Evolutionary conservation across 2,797 vertebrate genomes (phyloP).

Genomic region (Sorex maritimensis): DNA sequence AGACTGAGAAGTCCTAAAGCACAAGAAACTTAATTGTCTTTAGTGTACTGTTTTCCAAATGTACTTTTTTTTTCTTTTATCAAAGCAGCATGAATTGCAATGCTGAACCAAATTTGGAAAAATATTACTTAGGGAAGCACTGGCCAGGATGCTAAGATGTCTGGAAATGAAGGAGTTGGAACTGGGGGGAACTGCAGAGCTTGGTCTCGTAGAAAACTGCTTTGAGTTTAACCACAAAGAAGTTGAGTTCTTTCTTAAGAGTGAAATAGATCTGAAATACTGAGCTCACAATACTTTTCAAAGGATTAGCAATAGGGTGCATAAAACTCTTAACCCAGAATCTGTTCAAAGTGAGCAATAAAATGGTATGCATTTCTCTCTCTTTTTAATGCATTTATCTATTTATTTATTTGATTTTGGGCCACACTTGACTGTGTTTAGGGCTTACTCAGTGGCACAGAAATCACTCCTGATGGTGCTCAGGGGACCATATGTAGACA

Average conservation of each 20-base stretch:
- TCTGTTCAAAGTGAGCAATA: neutral
- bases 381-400: too few species aligned
- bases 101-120: conserved; percentile 8
- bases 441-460: too few species aligned
- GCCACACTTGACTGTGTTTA: too few species aligned
- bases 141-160: neutral
- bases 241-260: neutral
- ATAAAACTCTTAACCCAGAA: neutral
- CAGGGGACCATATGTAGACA: too few species aligned
- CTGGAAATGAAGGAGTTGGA: neutral
- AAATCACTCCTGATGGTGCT: too few species aligned
- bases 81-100: neutral
- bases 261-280: neutral
- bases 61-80: neutral
- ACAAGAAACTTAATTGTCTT: neutral
- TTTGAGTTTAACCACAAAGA: neutral
- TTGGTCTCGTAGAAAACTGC: neutral
- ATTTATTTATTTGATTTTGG: too few species aligned
- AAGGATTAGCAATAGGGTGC: neutral
- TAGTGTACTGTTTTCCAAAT: neutral
- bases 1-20: neutral
- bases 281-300: conserved; percentile 15
- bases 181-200: neutral
- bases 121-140: neutral
- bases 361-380: neutral